Evolutionary conservation across 2,888 invertebrate species (phyloP).

Genomic region (Xanthia icteritia): DNA sequence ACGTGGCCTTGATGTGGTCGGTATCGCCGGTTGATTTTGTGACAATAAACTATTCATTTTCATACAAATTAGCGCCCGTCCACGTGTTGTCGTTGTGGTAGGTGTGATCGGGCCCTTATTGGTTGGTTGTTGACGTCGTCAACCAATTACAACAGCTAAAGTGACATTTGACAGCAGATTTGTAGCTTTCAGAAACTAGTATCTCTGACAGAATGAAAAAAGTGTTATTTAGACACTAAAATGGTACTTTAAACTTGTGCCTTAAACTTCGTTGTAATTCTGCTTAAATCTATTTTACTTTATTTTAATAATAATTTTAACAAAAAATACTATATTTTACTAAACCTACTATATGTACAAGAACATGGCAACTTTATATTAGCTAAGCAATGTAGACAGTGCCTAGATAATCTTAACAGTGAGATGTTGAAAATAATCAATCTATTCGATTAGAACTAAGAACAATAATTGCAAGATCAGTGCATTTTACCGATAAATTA

Average conservation of each 20-base stretch:
- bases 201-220: not conserved
- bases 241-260: conserved; percentile 42
- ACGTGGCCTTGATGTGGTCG: not conserved
- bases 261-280: conserved; percentile 49
- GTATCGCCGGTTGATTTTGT: not conserved
- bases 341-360: conserved; percentile 48
- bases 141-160: not conserved
- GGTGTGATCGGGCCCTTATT: not conserved
- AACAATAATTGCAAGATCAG: conserved; percentile 29
- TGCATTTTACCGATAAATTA: conserved; percentile 32
- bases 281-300: conserved; percentile 36
- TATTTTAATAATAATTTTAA: conserved; percentile 29
- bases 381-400: conserved; percentile 40
- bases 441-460: not conserved
- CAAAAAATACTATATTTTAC: conserved; percentile 44
- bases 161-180: not conserved
- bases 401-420: conserved; percentile 16
- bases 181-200: not conserved
- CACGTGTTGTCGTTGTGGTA: not conserved
- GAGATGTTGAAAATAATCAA: conserved; percentile 2
- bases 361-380: conserved; percentile 43
- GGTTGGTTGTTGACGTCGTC: not conserved
- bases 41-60: not conserved
- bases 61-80: not conserved
- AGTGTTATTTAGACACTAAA: conserved; percentile 5